phyloP scores from a whole-genome alignment of 2,888 invertebrate genomes.

The Phalera bucephala region DNA sequence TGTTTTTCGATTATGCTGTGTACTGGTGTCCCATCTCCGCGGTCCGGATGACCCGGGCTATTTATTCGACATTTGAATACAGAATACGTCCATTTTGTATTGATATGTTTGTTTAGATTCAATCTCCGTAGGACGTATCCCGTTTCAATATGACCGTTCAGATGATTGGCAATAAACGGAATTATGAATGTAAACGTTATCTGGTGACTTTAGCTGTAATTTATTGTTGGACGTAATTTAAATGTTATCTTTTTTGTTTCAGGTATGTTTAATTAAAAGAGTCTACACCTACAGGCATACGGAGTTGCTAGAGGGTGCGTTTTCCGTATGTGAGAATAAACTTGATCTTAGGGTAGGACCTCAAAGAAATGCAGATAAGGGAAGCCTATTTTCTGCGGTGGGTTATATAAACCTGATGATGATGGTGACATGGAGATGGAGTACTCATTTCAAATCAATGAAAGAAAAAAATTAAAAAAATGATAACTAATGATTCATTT shows the following conservation, averaged over 20 bases:
- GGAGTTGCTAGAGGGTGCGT: too few species aligned
- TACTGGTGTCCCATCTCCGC: constrained; percentile 27
- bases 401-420: too few species aligned
- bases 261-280: constrained; percentile 49
- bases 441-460: too few species aligned
- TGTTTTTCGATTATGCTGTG: constrained; percentile 56
- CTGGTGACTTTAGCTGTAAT: constrained; percentile 15
- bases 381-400: too few species aligned
- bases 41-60: constrained; percentile 37
- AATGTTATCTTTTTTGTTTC: constrained; percentile 41
- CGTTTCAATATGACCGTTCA: constrained; percentile 28
- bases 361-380: too few species aligned
- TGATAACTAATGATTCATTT: too few species aligned
- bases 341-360: too few species aligned
- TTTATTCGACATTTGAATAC: constrained; percentile 50
- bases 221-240: constrained; percentile 2
- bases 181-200: constrained; percentile 26
- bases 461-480: too few species aligned
- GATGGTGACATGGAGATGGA: too few species aligned
- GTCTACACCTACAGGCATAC: too few species aligned
- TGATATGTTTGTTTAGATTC: constrained; percentile 51
- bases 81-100: constrained; percentile 34
- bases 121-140: constrained; percentile 27
- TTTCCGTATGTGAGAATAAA: too few species aligned
- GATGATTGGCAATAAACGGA: constrained; percentile 27